Percentiles rank a stretch among this genome's conserved stretches.
Conservation (phyloP, 2,888 invertebrate genomes). For the Drosophila phalerata region DNA sequence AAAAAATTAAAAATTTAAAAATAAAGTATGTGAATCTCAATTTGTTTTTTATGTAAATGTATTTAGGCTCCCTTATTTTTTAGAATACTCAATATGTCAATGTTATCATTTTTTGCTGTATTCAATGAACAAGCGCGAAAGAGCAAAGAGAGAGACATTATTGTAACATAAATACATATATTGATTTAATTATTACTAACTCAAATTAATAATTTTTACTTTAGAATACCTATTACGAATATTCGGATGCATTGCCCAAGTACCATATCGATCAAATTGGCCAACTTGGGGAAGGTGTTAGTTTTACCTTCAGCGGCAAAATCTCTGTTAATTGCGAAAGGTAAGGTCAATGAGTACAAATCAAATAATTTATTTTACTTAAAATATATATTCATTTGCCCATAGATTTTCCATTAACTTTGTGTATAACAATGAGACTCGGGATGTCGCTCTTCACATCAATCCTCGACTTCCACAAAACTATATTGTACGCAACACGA, state of each 20-base stretch:
- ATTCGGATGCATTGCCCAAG: slow-evolving; percentile 81
- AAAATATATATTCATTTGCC: background rate
- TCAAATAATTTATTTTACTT: background rate
- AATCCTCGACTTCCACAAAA: slow-evolving; percentile 92
- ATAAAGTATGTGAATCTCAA: too few species aligned
- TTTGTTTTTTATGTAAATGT: too few species aligned
- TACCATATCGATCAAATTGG: slow-evolving; percentile 78
- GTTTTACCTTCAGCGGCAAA: slow-evolving; percentile 83
- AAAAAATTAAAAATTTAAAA: too few species aligned
- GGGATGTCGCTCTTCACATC: slow-evolving; percentile 91
- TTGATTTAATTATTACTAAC: background rate
- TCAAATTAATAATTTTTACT: slow-evolving; percentile 7
- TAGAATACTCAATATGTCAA: slow-evolving; percentile 12
- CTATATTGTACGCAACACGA: slow-evolving; percentile 92
- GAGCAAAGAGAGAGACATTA: slow-evolving; percentile 1
- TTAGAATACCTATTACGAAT: slow-evolving; percentile 83
- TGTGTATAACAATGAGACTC: slow-evolving; percentile 74
- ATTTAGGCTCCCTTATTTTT: slow-evolving; percentile 8
- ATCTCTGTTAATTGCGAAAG: slow-evolving; percentile 84
- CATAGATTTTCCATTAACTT: slow-evolving; percentile 85
- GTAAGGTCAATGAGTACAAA: slow-evolving; percentile 57
- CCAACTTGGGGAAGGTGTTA: slow-evolving; percentile 81
- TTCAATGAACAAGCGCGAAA: slow-evolving; percentile 10
- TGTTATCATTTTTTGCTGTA: slow-evolving; percentile 31
- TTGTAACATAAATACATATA: slow-evolving; percentile 25